Base-by-base conservation (phyloP, 2,888 invertebrate genomes). In the Drosophila antonietae region DNA sequence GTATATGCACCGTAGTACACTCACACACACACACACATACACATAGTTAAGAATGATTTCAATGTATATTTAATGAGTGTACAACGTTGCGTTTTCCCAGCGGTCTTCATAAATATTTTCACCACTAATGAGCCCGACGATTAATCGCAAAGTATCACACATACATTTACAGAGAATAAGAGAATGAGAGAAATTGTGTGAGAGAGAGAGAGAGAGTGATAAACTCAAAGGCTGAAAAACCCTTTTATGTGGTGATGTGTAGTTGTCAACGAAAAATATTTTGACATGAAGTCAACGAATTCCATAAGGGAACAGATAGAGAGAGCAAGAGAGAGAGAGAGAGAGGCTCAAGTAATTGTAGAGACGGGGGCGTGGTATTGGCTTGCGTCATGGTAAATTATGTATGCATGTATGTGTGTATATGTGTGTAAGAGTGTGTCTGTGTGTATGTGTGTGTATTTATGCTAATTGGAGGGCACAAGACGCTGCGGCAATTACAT, bases 21-120 rank as follows among this genome's bases (percentile, higher is more conserved):
- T n/a, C n/a, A n/a, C n/a, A n/a, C n/a, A n/a, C n/a, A n/a, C n/a
- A 12, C 37, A 37, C 37, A 37, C 15, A 41, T 23, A 14, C 18
- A 56, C 35, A 76, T 37, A 67, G 65, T 72, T 66, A 44, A 68
- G 66, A 61, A 66, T 73, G 58, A 74, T 69, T 73, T 73, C 68
- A 79, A 77, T 77, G 74, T 69, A 73, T 69, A 78, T 80, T 88
- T 78, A 80, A 86, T 86, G 78, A 65, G 49, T 71, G 67, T 60
- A 58, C 66, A 59, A 69, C 73, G 52, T 62, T 56, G 71, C 58
- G 56, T 71, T 66, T 61, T 78, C 88, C 86, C 88, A 64, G 55
- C 68, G 81, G 89, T 71, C 73, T 72, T 87, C 73, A 87, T 84
- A 87, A 83, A 89, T 84, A 87, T 89, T 83, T 89, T 87, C 72